Base-by-base conservation (phyloP, 2,113 vertebrate species). In the Bufo bufo region DNA sequence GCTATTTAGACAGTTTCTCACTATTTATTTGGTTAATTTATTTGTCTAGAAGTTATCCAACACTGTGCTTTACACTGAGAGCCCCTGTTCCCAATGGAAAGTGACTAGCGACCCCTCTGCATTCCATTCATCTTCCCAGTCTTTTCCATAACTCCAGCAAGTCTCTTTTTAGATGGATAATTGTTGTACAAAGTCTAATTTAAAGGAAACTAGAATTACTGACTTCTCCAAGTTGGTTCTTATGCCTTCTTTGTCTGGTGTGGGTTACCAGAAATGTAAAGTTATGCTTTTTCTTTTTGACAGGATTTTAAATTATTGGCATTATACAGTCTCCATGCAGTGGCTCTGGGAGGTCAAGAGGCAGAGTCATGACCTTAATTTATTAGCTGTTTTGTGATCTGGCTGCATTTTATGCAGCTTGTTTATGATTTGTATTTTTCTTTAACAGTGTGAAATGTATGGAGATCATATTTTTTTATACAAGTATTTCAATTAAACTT, bases 1-100 rank as follows among this genome's bases (percentile, higher is more conserved):
- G 91, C 3, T 91, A 93, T 92, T 92, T 92, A 93, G 95, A 95
- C 94, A 96, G 96, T 96, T 90, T 94, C 93, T 96, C 96, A 95
- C 92, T 99, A 99, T 99, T 99, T 99, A 99, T 99, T 97, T 96
- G 95, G 92, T 96, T 96, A 96, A 98, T 97, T 97, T 99, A 95
- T 97, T 96, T 94, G 91, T 94, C 91, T 92, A 91, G 92, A 93
- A 90, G 91, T 89, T 90, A 90, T 84, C 91, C 91, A 94, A 92
- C 93, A 93, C 94, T 93, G 92, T 92, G 92, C 91, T 94, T 93
- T 45, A 78, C 49, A 89, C 63, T 77, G 75, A 50, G n/a, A 87
- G 17, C 84, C 84, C 91, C 84, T 85, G 83, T 59, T 59, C 10
- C 5, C 56, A 45, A 93, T 90, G 93, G 94, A 95, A 94, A 94